Evolutionary conservation across 2,888 invertebrate genomes (phyloP).

Genomic region (Parnassius glacialis): DNA sequence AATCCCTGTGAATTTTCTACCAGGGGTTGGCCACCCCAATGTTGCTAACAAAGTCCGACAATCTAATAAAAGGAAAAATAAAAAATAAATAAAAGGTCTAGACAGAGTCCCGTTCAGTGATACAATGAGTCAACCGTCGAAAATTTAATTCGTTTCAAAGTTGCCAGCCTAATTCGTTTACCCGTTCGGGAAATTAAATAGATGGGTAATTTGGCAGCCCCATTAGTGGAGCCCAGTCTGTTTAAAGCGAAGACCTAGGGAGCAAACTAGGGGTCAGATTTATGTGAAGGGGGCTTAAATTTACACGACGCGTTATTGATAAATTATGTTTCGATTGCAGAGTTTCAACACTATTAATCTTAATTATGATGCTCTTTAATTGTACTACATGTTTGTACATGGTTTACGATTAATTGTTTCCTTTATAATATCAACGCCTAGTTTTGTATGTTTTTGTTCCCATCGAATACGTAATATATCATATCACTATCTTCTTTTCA

Average conservation of each 20-base stretch:
- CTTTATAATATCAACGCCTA: no score
- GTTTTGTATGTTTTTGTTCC: no score
- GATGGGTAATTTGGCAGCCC: conserved; percentile 77
- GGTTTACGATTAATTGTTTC: conserved; percentile 1
- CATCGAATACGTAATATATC: no score
- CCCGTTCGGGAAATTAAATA: conserved; percentile 79
- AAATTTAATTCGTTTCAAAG: conserved; percentile 76
- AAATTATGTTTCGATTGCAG: conserved; percentile 24
- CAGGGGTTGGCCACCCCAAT: conserved; percentile 32
- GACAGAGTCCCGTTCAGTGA: conserved; percentile 32
- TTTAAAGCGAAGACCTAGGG: conserved; percentile 58
- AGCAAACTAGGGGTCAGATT: conserved; percentile 60
- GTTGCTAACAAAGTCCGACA: conserved; percentile 36
- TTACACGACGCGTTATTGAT: conserved; percentile 46
- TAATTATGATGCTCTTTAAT: neutral
- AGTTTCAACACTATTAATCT: neutral
- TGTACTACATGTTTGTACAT: neutral
- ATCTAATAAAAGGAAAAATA: conserved; percentile 41
- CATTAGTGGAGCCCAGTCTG: conserved; percentile 59
- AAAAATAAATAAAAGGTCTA: conserved; percentile 30
- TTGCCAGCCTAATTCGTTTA: conserved; percentile 78
- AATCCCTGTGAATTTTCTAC: conserved; percentile 23
- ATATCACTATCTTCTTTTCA: no score
- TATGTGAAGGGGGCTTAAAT: conserved; percentile 53
- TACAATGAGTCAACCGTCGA: conserved; percentile 65